These are phyloP conservation scores for Cassiopea xamachana DNA, from an alignment of 30 jellyfish, hydroid and myxozoan genomes.

Conservation along the genomic window DNA sequence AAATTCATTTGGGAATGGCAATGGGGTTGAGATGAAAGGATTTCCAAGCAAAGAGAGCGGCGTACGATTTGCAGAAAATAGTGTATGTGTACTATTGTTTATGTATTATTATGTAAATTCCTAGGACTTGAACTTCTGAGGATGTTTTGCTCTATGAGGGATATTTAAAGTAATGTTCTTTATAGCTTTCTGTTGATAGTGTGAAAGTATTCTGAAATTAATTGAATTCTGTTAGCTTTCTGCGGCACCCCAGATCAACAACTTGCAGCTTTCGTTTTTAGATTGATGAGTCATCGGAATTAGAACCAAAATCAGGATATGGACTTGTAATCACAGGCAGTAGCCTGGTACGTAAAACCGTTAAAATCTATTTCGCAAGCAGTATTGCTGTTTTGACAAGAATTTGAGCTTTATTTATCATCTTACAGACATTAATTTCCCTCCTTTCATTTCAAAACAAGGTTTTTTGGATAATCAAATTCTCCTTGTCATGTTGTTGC, in stretches of 20 bases:
- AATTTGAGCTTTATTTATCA: background rate
- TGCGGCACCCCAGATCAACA: background rate
- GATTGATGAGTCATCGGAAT: conserved; percentile 59
- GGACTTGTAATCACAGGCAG: conserved; percentile 91
- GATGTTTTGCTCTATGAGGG: too few relatives aligned
- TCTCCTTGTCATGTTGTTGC: background rate
- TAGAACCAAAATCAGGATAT: conserved; percentile 81
- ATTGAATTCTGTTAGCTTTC: background rate
- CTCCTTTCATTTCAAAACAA: too few relatives aligned
- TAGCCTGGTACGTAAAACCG: conserved; percentile 69
- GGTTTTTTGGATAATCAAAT: background rate
- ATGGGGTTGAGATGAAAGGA: conserved; percentile 54
- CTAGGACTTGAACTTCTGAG: too few relatives aligned
- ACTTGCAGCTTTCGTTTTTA: background rate
- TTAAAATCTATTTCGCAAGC: background rate
- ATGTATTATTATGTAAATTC: too few relatives aligned
- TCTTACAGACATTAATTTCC: too few relatives aligned
- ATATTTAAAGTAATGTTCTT: background rate
- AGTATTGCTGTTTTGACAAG: background rate
- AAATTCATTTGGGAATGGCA: background rate
- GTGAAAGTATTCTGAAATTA: background rate
- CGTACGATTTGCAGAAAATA: conserved; percentile 43
- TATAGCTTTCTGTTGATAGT: background rate
- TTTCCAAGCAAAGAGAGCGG: background rate
- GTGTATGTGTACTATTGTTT: background rate